Evolutionary conservation across 2,113 vertebrate species (phyloP), one percentile per base, ranked within the genome.

Genomic region (Hypocryptadius cinnamomeus): DNA sequence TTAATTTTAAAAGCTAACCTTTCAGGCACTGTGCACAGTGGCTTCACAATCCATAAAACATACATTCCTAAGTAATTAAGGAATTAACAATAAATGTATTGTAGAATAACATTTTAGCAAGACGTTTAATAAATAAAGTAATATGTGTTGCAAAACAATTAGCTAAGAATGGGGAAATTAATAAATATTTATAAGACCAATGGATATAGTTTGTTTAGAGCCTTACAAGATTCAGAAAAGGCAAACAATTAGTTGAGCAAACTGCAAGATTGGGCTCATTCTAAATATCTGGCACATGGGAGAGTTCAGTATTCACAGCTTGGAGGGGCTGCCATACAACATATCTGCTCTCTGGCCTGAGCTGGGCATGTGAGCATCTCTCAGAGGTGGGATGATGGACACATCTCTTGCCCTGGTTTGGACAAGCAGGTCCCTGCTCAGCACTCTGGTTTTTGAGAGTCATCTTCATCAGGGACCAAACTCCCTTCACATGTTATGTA

Each of bases 101-200:
- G 72, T 88, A 57, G 53, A 91, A 79, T 74, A 85, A 39, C 42
- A 47, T 92, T 90, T 92, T 88, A 93, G 51, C 76, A 80, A 76
- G 85, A 71, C 66, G n/a, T 79, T 89, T 90, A 88, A 96, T 85
- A 88, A 93, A 96, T 80, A 88, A 95, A 96, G 85, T 90, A 19
- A 53, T 80, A 63, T 96, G 76, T 85, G 74, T 57, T 84, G 54
- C 57, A 87, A 94, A 86, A 93, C 91, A 95, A 95, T 92, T 90
- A 92, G 56, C 70, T 89, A 89, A 93, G 85, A 94, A 89, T 71
- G 59, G 73, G 70, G 71, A 90, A 74, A 96, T 79, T 66, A 96
- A 95, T 83, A 89, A 89, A 85, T 87, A 91, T 83, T 94, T 87
- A 59, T 92, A 87, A 93, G 68, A 91, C 69, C 44, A 57, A 61